Base-by-base conservation (phyloP, 2,888 invertebrate genomes). In the Morpho deidamia region DNA sequence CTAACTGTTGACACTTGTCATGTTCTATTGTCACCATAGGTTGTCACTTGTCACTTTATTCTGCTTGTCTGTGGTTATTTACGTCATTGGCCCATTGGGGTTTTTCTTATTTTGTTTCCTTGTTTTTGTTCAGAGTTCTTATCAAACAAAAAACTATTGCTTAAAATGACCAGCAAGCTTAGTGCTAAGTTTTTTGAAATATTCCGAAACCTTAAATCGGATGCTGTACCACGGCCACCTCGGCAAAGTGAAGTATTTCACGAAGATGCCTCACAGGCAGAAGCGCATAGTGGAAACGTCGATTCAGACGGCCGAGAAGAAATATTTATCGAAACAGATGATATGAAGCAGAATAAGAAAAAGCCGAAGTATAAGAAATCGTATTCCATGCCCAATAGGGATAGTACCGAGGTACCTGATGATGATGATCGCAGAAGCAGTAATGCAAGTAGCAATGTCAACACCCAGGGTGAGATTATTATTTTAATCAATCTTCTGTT, bases 181-280 rank as follows among this genome's bases (percentile, higher is more conserved):
- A 69, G 71, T 56, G 69, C 68, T 53, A 84, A 78, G 68, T 63
- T 87, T 49, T 67, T 82, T 45, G 83, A 87, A 56, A 76, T 81
- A 53, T 81, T 90, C 59, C 78, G 82, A 41, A 81, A 85, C 54
- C 61, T 91, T 37, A 91, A 89, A 59, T 81, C 91, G 1, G 91
- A 91, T 61, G 91, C 91, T 8, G 78, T 84, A 39, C 91, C 91
- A 0, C 81, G 81, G 63, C 76, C 90, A 7, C 91, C 91, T 1
- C 75, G 91, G 40, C 67, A 73, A 35, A 52, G 35, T 41, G 62
- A 61, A 14, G 62, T 59, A 38, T 62, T 64, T 11, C 66, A 63
- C n/a, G 61, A 66, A 43, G 56, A 54, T 49, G 11, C 34, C 14
- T 58, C 66, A 14, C 63, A 66, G 39, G 57, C 60, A 8, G 63